Percentiles rank a stretch among this genome's conserved stretches.
Conservation (phyloP, 2,113 vertebrate species). For the Gasterosteus nipponicus region DNA sequence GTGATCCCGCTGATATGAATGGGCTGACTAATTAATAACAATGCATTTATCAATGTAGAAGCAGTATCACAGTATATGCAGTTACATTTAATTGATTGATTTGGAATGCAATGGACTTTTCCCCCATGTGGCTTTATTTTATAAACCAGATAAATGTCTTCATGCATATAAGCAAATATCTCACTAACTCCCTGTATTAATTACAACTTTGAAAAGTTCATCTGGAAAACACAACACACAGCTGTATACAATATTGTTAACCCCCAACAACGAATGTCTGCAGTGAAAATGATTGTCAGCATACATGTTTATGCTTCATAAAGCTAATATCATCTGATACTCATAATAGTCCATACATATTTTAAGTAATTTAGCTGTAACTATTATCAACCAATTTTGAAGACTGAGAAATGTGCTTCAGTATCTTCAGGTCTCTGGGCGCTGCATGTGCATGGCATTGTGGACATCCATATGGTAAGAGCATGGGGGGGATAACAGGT, state of each 20-base stretch:
- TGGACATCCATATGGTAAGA: neutral
- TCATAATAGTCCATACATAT: neutral
- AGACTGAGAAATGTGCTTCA: neutral
- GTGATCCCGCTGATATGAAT: neutral
- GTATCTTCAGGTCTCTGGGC: neutral
- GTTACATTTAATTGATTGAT: neutral
- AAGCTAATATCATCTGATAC: neutral
- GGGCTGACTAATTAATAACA: neutral
- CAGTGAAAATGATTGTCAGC: neutral
- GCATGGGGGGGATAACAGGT: neutral
- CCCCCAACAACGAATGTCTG: neutral
- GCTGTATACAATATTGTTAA: neutral
- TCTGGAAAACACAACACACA: neutral
- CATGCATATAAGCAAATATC: neutral
- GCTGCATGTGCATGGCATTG: neutral
- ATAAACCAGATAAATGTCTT: neutral
- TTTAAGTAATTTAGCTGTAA: neutral
- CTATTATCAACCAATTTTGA: neutral
- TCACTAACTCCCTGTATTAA: neutral
- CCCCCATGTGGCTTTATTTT: neutral
- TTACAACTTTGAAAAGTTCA: neutral
- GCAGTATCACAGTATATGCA: neutral
- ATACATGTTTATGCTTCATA: neutral
- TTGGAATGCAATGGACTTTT: neutral
- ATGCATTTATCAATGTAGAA: neutral